Evolutionary conservation across 2,797 vertebrate genomes (phyloP).

Genomic region (Delichon dasypus): DNA sequence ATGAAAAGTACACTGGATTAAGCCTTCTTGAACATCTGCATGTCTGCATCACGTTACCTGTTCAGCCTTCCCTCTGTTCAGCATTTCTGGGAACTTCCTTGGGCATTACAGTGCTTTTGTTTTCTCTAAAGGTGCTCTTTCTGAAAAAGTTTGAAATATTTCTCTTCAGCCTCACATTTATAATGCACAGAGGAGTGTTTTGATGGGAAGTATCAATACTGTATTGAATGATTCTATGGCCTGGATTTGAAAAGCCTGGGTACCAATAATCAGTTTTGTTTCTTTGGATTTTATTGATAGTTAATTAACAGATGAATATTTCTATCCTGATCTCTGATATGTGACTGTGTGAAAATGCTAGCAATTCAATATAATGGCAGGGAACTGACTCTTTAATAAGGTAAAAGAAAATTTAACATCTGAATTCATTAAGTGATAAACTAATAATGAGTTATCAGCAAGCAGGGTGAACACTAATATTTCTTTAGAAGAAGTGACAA

Average conservation of each 20-base stretch:
- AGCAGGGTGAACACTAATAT: not conserved
- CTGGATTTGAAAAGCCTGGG: constrained; percentile 11
- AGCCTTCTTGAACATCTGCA: not conserved
- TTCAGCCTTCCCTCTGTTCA: not conserved
- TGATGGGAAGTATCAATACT: constrained; percentile 52
- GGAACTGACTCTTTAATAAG: not conserved
- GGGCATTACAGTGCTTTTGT: not conserved
- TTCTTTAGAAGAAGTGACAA: not conserved
- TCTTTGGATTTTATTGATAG: constrained; percentile 7
- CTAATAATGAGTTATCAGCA: not conserved
- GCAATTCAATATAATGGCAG: not conserved
- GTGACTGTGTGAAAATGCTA: not conserved
- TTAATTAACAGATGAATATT: not conserved
- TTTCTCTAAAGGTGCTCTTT: not conserved
- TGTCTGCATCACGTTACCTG: fast-evolving
- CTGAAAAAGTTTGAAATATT: not conserved
- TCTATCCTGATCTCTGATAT: not conserved
- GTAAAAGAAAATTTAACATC: not conserved
- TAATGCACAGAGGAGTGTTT: not conserved
- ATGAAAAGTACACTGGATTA: not conserved
- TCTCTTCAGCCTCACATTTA: not conserved
- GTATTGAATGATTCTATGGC: not conserved
- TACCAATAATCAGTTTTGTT: not conserved
- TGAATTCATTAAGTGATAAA: not conserved
- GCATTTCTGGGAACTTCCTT: not conserved